phyloP scores from a whole-genome alignment of 2,113 vertebrate species.

The Cervus canadensis region DNA sequence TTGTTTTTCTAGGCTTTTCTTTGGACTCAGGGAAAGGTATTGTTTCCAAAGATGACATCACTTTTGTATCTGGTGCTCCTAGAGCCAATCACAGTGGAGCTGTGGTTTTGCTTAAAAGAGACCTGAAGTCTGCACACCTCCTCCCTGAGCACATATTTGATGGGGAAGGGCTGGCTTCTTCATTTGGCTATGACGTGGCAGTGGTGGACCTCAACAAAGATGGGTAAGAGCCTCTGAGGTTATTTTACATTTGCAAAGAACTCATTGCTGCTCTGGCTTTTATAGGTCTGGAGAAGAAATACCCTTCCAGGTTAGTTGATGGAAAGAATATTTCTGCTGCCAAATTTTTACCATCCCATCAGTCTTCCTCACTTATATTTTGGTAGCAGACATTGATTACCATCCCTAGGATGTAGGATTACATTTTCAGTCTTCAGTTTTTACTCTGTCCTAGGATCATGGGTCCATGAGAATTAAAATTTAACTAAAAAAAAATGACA shows the following conservation, averaged over 20 bases:
- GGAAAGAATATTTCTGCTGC: neutral
- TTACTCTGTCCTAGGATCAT: neutral
- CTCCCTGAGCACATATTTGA: conserved; percentile 86
- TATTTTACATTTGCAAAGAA: neutral
- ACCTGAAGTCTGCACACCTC: conserved; percentile 81
- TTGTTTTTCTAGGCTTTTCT: conserved; percentile 89
- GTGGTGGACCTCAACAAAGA: conserved; percentile 96
- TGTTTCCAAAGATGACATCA: conserved; percentile 84
- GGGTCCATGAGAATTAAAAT: neutral
- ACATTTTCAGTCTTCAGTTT: neutral
- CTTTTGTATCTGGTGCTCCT: conserved; percentile 95
- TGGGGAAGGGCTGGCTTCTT: conserved; percentile 94
- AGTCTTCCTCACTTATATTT: neutral
- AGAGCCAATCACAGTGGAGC: conserved; percentile 95
- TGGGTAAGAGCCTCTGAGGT: conserved; percentile 80
- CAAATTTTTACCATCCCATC: neutral
- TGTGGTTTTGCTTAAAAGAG: conserved; percentile 90
- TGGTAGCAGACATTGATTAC: neutral
- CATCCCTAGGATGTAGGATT: neutral
- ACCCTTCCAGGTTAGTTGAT: neutral
- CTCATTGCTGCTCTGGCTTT: neutral
- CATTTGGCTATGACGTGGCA: conserved; percentile 96
- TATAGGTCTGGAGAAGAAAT: neutral
- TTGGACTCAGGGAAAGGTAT: conserved; percentile 93
- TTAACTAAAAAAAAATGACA: neutral